Conservation (phyloP, 2,113 vertebrate genomes). For the Takifugu flavidus region DNA sequence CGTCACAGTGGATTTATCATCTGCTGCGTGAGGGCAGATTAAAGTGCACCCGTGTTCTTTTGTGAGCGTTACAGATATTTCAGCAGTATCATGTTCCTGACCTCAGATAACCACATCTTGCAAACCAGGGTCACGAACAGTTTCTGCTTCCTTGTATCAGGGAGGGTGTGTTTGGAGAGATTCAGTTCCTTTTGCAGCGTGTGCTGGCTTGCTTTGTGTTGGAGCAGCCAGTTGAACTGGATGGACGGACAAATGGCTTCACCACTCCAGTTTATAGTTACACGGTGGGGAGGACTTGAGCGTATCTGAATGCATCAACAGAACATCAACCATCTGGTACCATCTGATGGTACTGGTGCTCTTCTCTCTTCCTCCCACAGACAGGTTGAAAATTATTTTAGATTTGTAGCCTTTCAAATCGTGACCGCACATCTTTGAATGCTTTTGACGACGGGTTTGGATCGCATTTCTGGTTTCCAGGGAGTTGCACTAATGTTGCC, state of each 20-base stretch:
- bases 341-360: background rate
- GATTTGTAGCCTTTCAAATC: conserved; percentile 4
- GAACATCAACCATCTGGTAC: background rate
- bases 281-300: background rate
- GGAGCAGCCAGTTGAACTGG: conserved; percentile 3
- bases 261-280: background rate
- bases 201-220: conserved; percentile 17
- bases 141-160: background rate
- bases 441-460: conserved; percentile 16
- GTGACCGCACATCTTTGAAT: background rate
- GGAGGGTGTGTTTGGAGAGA: conserved; percentile 22
- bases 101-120: too few species aligned
- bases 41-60: too few species aligned
- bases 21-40: too few species aligned
- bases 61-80: too few species aligned
- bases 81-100: too few species aligned
- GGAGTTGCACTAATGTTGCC: background rate
- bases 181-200: conserved; percentile 25
- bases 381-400: background rate
- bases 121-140: too few species aligned
- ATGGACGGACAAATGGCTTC: conserved; percentile 15
- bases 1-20: too few species aligned
- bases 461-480: background rate
- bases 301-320: background rate
- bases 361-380: background rate